phyloP scores from a whole-genome alignment of 2,113 vertebrate genomes.

The Hypocryptadius cinnamomeus region DNA sequence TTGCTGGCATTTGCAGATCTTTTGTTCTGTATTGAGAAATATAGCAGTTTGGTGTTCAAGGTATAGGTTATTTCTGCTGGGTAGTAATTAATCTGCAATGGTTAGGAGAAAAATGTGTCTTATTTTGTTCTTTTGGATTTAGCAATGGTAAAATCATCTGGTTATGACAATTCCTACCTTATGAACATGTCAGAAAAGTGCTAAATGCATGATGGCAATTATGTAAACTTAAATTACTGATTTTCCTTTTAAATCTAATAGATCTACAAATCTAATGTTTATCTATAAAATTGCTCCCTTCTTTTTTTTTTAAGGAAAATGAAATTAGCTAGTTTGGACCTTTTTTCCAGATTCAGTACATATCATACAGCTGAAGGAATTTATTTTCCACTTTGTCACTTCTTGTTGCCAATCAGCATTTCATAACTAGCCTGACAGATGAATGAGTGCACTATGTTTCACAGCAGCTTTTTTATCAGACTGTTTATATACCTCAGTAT shows the following conservation, averaged over 20 bases:
- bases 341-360: neutral
- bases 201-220: neutral
- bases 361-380: neutral
- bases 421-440: neutral
- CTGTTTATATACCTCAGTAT: neutral
- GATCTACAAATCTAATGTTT: neutral
- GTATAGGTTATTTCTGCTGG: conserved; percentile 22
- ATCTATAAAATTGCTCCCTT: neutral
- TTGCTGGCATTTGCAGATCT: conserved; percentile 63
- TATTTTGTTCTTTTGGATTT: neutral
- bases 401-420: neutral
- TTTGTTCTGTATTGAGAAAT: conserved; percentile 59
- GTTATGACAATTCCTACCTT: neutral
- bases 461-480: neutral
- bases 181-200: neutral
- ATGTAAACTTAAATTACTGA: neutral
- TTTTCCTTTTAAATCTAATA: neutral
- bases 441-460: neutral
- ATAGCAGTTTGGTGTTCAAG: conserved; percentile 27
- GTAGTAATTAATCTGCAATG: neutral
- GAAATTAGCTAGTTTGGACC: neutral
- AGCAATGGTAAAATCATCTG: neutral
- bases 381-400: neutral
- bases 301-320: neutral
- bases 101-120: neutral